These are phyloP conservation scores for Xenopus borealis DNA, from an alignment of 2,113 vertebrate species.

Conservation along the genomic window DNA sequence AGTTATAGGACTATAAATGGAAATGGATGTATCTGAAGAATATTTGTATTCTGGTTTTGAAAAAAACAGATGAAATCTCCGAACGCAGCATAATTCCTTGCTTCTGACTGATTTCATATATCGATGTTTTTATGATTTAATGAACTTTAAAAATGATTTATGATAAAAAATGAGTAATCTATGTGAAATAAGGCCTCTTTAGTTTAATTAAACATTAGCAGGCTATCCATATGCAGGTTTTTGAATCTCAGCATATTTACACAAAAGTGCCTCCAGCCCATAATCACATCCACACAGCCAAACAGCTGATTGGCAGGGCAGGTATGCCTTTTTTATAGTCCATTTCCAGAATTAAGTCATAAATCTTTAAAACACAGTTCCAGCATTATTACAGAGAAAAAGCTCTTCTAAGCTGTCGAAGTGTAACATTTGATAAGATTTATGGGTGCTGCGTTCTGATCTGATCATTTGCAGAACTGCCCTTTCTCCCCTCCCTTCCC, in stretches of 20 bases:
- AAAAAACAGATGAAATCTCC: too few species aligned
- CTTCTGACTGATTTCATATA: too few species aligned
- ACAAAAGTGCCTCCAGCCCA: slow-evolving; percentile 53
- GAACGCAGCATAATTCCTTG: too few species aligned
- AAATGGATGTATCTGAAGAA: too few species aligned
- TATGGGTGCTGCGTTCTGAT: slow-evolving; percentile 73
- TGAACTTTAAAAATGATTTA: too few species aligned
- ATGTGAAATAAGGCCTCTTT: background rate
- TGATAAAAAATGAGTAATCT: background rate
- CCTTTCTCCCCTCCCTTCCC: slow-evolving; percentile 60
- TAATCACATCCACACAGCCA: slow-evolving; percentile 64
- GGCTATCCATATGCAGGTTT: background rate
- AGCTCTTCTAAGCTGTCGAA: slow-evolving; percentile 73
- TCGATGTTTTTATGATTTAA: too few species aligned
- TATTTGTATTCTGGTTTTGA: too few species aligned
- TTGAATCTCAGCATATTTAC: slow-evolving; percentile 47
- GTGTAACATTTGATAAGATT: slow-evolving; percentile 77
- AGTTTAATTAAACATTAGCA: background rate
- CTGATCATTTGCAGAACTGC: slow-evolving; percentile 78
- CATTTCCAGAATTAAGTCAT: slow-evolving; percentile 84
- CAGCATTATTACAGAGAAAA: slow-evolving; percentile 66
- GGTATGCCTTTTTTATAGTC: slow-evolving; percentile 74
- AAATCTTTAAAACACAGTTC: slow-evolving; percentile 71
- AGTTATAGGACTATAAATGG: too few species aligned
- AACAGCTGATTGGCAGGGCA: slow-evolving; percentile 69